Base-by-base conservation (phyloP, 30 jellyfish, hydroid and myxozoan species). In the Pseudorhiza aurosa region DNA sequence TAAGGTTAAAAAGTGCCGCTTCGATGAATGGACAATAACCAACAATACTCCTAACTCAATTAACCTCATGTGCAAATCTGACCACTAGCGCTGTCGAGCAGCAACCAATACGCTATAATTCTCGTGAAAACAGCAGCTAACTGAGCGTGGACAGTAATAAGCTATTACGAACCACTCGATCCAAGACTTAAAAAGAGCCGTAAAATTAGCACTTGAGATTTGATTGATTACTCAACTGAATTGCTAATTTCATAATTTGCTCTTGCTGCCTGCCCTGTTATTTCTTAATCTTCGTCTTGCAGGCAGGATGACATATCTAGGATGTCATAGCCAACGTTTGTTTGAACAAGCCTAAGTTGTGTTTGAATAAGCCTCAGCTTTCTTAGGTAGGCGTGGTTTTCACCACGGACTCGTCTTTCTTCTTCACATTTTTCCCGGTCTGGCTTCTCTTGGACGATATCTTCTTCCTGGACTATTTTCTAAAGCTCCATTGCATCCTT, bases 111-210 rank as follows among this genome's bases (percentile, higher is more conserved):
- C 9, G 75, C 21, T 75, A 18, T 33, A 56, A 75, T 58, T 59
- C 58, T 78, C 62, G 43, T 40, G 27, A 36, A 75, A 75, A 26
- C 88, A 75, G 79, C 78, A 60, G 62, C 14, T 2, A 59, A 58
- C 88, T 31, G 88, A 17, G 58, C 24, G 6, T 59, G 39, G 88
- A 75, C 88, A 62, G 88, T 29, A 79, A 75, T 75, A 75, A 58
- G 39, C 65, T 25, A 42, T 53, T 40, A 64, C 67, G 77, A 39
- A 36, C 18, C n/a, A 24, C 35, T 40, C 39, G 36, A 53, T 53
- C 36, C 8, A 53, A 56, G 21, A 9, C 70, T 58, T 42, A 58
- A 56, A 58, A 56, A 26, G 47, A 10, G 50, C 68, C 88, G 75
- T 75, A 6, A 36, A 57, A 75, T 75, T 75, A 75, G 8, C 88